Percentiles rank a stretch among this genome's conserved stretches.
Conservation (phyloP, 2,888 invertebrate species). For the Gastracanthus pulcherrimus region DNA sequence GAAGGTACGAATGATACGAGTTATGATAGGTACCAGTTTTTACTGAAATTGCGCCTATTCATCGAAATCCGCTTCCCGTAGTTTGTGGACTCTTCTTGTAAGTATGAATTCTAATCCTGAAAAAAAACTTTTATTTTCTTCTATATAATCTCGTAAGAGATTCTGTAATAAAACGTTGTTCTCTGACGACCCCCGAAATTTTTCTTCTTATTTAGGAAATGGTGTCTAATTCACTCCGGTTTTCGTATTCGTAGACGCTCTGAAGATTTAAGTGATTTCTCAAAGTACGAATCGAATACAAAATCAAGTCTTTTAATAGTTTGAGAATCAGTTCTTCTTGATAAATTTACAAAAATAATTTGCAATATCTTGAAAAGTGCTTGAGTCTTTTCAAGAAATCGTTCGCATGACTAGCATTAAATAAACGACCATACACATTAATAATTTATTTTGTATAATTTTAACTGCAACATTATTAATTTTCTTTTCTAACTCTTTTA, state of each 20-base stretch:
- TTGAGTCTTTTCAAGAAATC: conserved; percentile 32
- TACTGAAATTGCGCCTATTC: no score
- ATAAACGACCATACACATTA: conserved; percentile 31
- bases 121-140: background rate
- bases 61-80: no score
- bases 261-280: background rate
- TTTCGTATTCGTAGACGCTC: background rate
- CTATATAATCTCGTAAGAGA: background rate
- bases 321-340: conserved; percentile 16
- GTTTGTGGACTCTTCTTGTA: no score
- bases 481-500: background rate
- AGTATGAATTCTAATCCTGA: no score
- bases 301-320: conserved; percentile 13
- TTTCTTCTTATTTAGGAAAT: background rate
- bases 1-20: no score
- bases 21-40: no score
- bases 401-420: conserved; percentile 40
- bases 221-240: background rate
- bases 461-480: background rate
- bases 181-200: background rate
- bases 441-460: background rate
- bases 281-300: conserved; percentile 42
- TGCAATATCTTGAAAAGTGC: conserved; percentile 43
- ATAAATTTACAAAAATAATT: conserved; percentile 19
- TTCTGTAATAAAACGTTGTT: conserved; percentile 7